A percentile compares a stretch with the other conserved stretches of the same genome.
Evolutionary conservation across 2,888 invertebrate genomes (phyloP).

Genomic region (Physocephala rufipes): DNA sequence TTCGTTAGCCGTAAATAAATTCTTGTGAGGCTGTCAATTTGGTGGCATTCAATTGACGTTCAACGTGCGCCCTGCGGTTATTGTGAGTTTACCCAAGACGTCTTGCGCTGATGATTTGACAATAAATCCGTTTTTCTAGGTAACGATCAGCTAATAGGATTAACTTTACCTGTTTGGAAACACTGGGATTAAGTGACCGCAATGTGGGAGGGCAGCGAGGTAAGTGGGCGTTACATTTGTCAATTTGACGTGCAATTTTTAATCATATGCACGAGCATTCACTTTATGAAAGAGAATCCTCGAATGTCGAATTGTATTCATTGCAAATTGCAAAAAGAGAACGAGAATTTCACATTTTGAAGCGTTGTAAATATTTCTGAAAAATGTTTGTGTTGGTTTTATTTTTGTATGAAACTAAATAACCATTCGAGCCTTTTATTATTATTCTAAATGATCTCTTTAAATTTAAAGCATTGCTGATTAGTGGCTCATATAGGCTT

Average conservation of each 20-base stretch:
- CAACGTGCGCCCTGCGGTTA: conserved; percentile 58
- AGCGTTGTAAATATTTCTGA: too few relatives aligned
- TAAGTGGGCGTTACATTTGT: conserved; percentile 26
- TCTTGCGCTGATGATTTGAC: conserved; percentile 33
- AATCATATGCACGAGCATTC: conserved; percentile 14
- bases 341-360: too few relatives aligned
- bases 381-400: too few relatives aligned
- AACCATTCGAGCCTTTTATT: too few relatives aligned
- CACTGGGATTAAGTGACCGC: conserved; percentile 52
- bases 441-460: too few relatives aligned
- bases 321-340: too few relatives aligned
- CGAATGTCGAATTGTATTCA: too few relatives aligned
- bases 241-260: conserved; percentile 12
- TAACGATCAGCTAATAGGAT: conserved; percentile 55
- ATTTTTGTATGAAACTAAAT: too few relatives aligned
- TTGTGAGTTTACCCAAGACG: neutral
- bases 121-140: conserved; percentile 47
- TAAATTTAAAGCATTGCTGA: too few relatives aligned
- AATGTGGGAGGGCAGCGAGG: conserved; percentile 19
- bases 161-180: conserved; percentile 61
- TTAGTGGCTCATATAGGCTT: too few relatives aligned
- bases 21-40: conserved; percentile 44
- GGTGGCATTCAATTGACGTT: conserved; percentile 41
- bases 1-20: neutral
- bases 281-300: too few relatives aligned